phyloP scores from a whole-genome alignment of 2,888 invertebrate species.

The Hemicrepidius hirtus region DNA sequence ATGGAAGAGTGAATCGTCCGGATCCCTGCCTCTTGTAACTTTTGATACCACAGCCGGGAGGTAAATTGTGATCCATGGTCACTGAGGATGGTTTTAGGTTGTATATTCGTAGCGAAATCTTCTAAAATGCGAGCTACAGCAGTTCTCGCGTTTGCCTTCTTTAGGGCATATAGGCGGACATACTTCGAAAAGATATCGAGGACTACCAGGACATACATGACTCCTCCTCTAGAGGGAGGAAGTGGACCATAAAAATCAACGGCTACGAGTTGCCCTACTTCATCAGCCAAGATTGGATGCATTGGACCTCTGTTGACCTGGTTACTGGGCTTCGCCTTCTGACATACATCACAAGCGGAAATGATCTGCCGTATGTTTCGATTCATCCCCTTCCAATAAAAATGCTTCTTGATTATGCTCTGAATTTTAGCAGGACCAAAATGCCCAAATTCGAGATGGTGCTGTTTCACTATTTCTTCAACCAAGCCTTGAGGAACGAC shows the following conservation, averaged over 20 bases:
- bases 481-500: neutral
- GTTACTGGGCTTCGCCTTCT: too few relatives aligned
- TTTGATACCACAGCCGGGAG: neutral
- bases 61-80: too few relatives aligned
- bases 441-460: conserved; percentile 2
- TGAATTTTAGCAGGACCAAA: neutral
- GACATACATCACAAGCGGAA: neutral
- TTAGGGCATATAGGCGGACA: conserved; percentile 30
- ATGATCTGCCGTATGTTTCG: neutral
- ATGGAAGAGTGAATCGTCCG: neutral
- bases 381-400: neutral
- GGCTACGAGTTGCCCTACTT: too few relatives aligned
- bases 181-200: conserved; percentile 44
- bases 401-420: neutral
- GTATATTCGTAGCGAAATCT: neutral
- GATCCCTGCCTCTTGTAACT: neutral
- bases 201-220: conserved; percentile 36
- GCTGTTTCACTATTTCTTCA: neutral
- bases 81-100: neutral
- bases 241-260: conserved; percentile 5
- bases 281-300: too few relatives aligned
- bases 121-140: neutral
- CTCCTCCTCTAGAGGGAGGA: conserved; percentile 7
- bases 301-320: too few relatives aligned
- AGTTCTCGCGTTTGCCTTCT: conserved; percentile 19